These are phyloP conservation scores for Drosophila quinaria DNA, from an alignment of 2,888 invertebrate species.

Conservation along the genomic window DNA sequence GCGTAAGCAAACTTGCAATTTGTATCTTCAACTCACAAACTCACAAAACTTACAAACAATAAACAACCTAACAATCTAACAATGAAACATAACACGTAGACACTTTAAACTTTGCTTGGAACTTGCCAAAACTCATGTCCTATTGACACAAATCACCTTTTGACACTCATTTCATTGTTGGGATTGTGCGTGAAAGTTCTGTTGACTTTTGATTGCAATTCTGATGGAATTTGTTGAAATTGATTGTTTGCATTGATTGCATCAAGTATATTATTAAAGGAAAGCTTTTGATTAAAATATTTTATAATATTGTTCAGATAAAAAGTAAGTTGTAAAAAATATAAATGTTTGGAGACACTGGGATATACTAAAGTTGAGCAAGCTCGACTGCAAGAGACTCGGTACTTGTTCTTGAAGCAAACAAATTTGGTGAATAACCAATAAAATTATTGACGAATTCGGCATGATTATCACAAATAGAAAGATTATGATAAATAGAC, in stretches of 20 bases:
- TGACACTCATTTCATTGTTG: constrained; percentile 1
- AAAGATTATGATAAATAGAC: too few species aligned
- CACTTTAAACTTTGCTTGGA: constrained; percentile 21
- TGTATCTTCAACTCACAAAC: constrained; percentile 49
- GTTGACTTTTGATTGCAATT: constrained; percentile 40
- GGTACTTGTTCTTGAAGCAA: not conserved
- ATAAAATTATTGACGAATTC: too few species aligned
- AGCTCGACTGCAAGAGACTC: not conserved
- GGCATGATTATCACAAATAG: too few species aligned
- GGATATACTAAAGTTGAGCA: not conserved
- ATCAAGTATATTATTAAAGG: not conserved
- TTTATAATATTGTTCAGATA: not conserved
- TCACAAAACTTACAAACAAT: constrained; percentile 17
- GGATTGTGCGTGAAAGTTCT: constrained; percentile 16
- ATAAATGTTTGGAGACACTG: not conserved
- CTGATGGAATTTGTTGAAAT: constrained; percentile 16
- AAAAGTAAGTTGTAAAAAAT: not conserved
- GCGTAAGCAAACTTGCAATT: constrained; percentile 53
- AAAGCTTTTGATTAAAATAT: not conserved
- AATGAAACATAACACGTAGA: constrained; percentile 10
- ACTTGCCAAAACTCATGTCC: constrained; percentile 4
- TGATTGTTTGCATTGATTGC: not conserved
- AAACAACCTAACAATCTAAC: constrained; percentile 15
- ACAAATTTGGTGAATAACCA: not conserved
- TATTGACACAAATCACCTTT: not conserved